A percentile compares a stretch with the other conserved stretches of the same genome.
Conservation (phyloP, 2,888 invertebrate species). For the Germaria angustata region DNA sequence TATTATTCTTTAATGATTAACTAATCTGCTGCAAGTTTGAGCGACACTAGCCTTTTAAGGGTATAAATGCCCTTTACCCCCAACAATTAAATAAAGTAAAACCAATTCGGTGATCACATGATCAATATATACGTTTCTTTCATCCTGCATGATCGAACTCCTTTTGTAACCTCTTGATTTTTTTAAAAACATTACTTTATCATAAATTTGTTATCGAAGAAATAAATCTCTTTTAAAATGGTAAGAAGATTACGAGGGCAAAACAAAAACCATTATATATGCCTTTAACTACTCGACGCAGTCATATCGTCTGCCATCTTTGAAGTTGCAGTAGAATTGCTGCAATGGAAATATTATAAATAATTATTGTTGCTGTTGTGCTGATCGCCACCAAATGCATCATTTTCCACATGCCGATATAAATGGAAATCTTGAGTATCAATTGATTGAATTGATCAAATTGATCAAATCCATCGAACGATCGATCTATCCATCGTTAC, state of each 20-base stretch:
- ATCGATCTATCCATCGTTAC: slow-evolving; percentile 55
- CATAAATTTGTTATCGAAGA: slow-evolving; percentile 65
- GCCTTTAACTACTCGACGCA: slow-evolving; percentile 47
- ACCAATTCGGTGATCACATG: not conserved
- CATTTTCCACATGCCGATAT: not conserved
- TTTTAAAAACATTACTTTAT: slow-evolving; percentile 55
- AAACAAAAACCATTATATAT: slow-evolving; percentile 54
- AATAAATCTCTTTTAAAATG: slow-evolving; percentile 65
- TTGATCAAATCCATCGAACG: slow-evolving; percentile 57
- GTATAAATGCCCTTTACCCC: too few species aligned
- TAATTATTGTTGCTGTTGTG: not conserved
- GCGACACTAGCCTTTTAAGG: too few species aligned
- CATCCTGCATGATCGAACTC: not conserved
- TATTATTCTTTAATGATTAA: too few species aligned
- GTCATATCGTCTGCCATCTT: not conserved
- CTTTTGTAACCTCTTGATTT: not conserved
- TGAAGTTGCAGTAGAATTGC: not conserved
- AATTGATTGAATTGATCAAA: slow-evolving; percentile 66
- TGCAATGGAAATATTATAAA: not conserved
- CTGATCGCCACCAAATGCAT: not conserved
- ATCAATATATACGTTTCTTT: not conserved
- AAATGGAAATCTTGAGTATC: slow-evolving; percentile 22
- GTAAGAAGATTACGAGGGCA: slow-evolving; percentile 46
- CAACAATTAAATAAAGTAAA: slow-evolving; percentile 8
- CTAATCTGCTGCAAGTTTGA: too few species aligned